A percentile compares a stretch with the other conserved stretches of the same genome.
phyloP scores from a whole-genome alignment of 2,797 vertebrate species.

The Coluber constrictor region DNA sequence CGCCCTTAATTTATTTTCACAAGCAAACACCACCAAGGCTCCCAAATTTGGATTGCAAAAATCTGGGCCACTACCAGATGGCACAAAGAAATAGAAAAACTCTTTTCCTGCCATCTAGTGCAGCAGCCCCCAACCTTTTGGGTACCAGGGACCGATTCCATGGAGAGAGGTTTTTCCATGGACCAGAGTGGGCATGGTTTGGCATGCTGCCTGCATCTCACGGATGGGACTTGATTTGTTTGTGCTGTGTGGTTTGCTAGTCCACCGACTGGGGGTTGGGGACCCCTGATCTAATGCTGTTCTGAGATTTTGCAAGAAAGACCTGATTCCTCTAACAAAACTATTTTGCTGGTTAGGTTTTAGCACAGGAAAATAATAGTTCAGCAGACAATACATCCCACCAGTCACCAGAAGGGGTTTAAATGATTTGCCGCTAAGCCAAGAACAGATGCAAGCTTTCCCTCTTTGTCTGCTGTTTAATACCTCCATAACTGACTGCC shows the following conservation, averaged over 20 bases:
- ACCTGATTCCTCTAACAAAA: constrained; percentile 2
- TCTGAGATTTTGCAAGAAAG: not conserved
- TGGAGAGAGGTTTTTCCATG: too few relatives aligned
- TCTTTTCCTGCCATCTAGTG: not conserved
- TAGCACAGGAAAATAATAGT: constrained; percentile 51
- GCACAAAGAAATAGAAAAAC: not conserved
- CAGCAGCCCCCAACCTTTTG: too few relatives aligned
- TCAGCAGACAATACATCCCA: constrained; percentile 53
- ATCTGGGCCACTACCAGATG: not conserved
- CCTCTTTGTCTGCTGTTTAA: constrained; percentile 59
- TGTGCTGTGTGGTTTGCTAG: too few relatives aligned
- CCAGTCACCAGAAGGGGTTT: constrained; percentile 37
- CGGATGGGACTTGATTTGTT: too few relatives aligned
- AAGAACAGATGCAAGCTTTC: constrained; percentile 52
- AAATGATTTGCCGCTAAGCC: constrained; percentile 58
- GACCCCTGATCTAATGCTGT: not conserved
- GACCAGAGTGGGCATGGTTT: too few relatives aligned
- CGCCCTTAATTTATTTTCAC: not conserved
- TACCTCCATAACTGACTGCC: constrained; percentile 55
- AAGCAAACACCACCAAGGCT: not conserved
- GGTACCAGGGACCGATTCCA: too few relatives aligned
- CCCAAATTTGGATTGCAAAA: not conserved
- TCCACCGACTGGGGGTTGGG: too few relatives aligned
- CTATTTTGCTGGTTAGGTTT: constrained; percentile 52
- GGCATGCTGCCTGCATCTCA: too few relatives aligned